Base-by-base conservation (phyloP, 2,113 vertebrate genomes). In the Aramus guarauna region DNA sequence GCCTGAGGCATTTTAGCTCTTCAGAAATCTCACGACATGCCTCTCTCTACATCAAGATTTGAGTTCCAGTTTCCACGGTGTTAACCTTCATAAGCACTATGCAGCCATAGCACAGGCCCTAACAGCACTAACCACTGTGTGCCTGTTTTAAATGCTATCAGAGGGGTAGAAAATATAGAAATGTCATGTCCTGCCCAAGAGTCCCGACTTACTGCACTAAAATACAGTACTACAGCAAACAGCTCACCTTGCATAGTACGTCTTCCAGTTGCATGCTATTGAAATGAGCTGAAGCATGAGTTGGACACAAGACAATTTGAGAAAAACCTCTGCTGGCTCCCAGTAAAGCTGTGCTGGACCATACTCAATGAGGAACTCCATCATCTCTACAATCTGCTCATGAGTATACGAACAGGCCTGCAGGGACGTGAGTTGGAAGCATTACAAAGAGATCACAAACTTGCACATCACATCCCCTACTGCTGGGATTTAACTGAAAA, bases 371-470 rank as follows among this genome's bases (percentile, higher is more conserved):
- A 99, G 98, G 95, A 99, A 99, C 96, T 99, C 99, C 99, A 99
- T 99, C 99, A 99, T 99, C 94, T 99, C 99, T 85, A 99, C 99
- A 95, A 99, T 99, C 97, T 99, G 99, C 80, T 99, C 99, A 14
- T 99, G 99, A 79, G 98, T 99, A 78, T 99, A 99, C 3, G 99
- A 99, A 90, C 99, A 99, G 3, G 99, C 99, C 99, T 99, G 88
- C 34, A 94, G 32, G 56, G 18, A 96, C 67, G 94, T 0, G 94
- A 67, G 41, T 47, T 24, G 21, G 17, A 64, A 90, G 47, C 63
- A 47, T 92, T 29, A 87, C 41, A 77, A 50, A 83, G 77, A 24
- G 59, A 48, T 73, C 52, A 92, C 56, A 62, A 56, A 88, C 15
- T 13, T 53, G 15, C 12, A 87, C 14, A 68, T 41, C 32, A 76